Percentiles rank a stretch among this genome's conserved stretches.
Evolutionary conservation across 2,113 vertebrate genomes (phyloP).

Genomic region (Bostrychus sinensis): DNA sequence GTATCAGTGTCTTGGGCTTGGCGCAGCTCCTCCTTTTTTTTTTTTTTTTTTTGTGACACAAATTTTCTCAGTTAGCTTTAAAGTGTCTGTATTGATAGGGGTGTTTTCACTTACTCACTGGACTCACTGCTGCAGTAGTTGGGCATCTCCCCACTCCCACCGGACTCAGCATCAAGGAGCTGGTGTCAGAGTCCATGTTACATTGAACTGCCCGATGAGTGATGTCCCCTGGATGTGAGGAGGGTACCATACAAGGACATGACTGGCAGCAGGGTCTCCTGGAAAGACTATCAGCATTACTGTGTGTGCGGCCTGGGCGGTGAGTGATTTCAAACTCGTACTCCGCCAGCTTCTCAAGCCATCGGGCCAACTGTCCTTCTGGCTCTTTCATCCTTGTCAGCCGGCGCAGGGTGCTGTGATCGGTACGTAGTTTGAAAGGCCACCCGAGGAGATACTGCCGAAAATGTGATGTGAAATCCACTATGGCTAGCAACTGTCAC

Average conservation of each 20-base stretch:
- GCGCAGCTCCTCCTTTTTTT: constrained; percentile 6
- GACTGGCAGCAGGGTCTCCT: background rate
- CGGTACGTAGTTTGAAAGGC: background rate
- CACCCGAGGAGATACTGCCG: constrained; percentile 26
- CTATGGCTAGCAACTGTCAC: constrained; percentile 8
- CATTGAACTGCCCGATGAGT: constrained; percentile 16
- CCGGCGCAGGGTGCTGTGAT: constrained; percentile 33
- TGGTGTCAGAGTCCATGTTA: constrained; percentile 21
- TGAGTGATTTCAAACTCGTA: constrained; percentile 44
- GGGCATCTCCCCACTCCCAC: constrained; percentile 7
- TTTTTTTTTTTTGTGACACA: background rate
- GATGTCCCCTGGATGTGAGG: background rate
- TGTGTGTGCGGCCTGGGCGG: constrained; percentile 1
- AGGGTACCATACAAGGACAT: constrained; percentile 23
- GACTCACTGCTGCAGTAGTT: background rate
- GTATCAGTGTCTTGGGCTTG: constrained; percentile 22
- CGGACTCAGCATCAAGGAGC: constrained; percentile 6
- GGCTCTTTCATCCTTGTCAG: constrained; percentile 26
- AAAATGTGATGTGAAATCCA: constrained; percentile 31
- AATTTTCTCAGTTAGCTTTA: background rate
- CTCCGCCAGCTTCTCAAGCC: constrained; percentile 20
- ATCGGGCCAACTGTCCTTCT: constrained; percentile 22
- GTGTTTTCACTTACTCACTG: constrained; percentile 2
- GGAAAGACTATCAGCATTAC: constrained; percentile 6
- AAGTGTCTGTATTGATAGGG: background rate